These are phyloP conservation scores for Drosophila imparisetae DNA, from an alignment of 2,888 invertebrate genomes.

Conservation along the genomic window DNA sequence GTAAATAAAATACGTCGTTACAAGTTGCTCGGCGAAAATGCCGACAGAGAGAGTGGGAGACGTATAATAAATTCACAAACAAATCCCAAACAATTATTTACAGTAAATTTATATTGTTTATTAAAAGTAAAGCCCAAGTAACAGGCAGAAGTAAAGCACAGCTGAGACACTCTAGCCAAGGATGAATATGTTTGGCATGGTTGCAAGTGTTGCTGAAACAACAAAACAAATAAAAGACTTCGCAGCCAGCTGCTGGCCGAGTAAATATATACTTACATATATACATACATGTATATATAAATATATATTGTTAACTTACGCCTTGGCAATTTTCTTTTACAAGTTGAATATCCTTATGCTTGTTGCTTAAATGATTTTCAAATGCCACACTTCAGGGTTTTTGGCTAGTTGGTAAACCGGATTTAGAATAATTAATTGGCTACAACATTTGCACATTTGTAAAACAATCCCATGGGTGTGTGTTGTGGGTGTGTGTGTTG, in stretches of 20 bases:
- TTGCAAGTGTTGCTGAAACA: conserved; percentile 64
- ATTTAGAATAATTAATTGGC: conserved; percentile 79
- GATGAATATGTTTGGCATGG: conserved; percentile 2
- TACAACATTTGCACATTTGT: conserved; percentile 66
- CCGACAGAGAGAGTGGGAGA: not conserved
- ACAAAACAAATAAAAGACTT: conserved; percentile 72
- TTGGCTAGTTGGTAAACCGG: conserved; percentile 50
- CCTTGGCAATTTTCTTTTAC: conserved; percentile 34
- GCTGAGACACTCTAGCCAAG: conserved; percentile 4
- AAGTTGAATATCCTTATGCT: conserved; percentile 10
- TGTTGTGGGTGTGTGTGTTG: conserved; percentile 2
- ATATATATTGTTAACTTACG: conserved; percentile 52
- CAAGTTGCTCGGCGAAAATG: not conserved
- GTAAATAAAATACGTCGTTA: conserved; percentile 11
- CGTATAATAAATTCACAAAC: conserved; percentile 63
- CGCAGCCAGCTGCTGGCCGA: conserved; percentile 29
- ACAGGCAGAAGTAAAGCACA: conserved; percentile 13
- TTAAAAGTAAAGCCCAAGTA: conserved; percentile 66
- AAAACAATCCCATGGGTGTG: conserved; percentile 31
- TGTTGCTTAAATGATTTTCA: conserved; percentile 57
- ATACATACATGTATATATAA: not conserved
- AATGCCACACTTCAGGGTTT: conserved; percentile 54
- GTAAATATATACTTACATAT: conserved; percentile 19
- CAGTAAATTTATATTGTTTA: conserved; percentile 78
- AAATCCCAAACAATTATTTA: conserved; percentile 76